A percentile compares a stretch with the other conserved stretches of the same genome.
These are phyloP conservation scores for Pitta sordida DNA, from an alignment of 2,113 vertebrate genomes.

Conservation along the genomic window DNA sequence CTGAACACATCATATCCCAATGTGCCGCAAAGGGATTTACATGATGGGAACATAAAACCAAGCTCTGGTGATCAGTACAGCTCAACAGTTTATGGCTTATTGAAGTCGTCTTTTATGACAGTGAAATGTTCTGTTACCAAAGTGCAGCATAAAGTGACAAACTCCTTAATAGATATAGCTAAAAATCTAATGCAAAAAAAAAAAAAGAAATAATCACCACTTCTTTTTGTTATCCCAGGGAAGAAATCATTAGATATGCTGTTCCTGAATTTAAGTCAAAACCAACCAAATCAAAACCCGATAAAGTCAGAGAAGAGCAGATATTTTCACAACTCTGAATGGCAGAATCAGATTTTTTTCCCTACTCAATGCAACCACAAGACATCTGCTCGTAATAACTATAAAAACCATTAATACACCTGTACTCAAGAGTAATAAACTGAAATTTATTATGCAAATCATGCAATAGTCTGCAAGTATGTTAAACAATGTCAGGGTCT, in stretches of 20 bases:
- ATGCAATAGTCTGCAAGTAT: neutral
- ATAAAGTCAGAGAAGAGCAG: neutral
- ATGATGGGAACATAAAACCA: neutral
- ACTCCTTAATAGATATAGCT: neutral
- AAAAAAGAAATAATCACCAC: neutral
- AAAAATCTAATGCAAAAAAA: neutral
- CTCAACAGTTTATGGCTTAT: neutral
- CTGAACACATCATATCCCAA: neutral
- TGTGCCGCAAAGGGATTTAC: neutral
- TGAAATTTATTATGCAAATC: neutral
- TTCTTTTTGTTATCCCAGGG: neutral
- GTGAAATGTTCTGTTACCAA: neutral
- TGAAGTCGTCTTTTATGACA: neutral
- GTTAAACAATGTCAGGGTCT: neutral
- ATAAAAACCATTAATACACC: neutral
- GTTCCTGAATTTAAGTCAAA: neutral
- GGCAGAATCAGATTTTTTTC: neutral
- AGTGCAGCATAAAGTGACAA: neutral
- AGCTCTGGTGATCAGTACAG: neutral
- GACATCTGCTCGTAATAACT: neutral
- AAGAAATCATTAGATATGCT: neutral
- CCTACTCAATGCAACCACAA: neutral
- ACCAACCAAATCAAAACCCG: neutral
- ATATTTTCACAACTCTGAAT: neutral
- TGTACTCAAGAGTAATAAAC: neutral